Conservation (phyloP, 2,797 vertebrate genomes). For the Neostethus bicornis region DNA sequence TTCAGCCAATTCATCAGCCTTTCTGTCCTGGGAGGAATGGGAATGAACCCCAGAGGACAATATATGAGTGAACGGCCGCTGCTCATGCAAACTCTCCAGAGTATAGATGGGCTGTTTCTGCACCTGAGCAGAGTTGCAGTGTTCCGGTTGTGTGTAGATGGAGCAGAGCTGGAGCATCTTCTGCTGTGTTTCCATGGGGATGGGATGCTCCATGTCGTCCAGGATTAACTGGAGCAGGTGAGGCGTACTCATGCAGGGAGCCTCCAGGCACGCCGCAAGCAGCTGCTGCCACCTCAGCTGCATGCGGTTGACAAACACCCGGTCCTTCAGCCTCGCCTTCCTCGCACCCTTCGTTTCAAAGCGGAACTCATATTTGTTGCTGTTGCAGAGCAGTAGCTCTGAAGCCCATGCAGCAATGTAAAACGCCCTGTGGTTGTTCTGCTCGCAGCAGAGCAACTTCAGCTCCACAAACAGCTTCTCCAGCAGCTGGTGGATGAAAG, state of each 20-base stretch:
- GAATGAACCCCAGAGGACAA: conserved; percentile 20
- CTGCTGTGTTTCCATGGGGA: conserved; percentile 82
- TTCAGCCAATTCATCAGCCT: conserved; percentile 73
- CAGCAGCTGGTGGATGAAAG: conserved; percentile 84
- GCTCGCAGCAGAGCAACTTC: conserved; percentile 76
- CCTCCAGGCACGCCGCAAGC: conserved; percentile 86
- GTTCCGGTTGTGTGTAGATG: conserved; percentile 87
- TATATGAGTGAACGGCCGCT: conserved; percentile 56
- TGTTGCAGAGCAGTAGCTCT: conserved; percentile 85
- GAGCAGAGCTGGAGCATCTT: conserved; percentile 87
- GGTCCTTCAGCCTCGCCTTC: conserved; percentile 74
- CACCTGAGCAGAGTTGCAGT: conserved; percentile 36
- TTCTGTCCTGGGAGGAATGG: conserved; percentile 58
- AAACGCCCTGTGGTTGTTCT: conserved; percentile 71
- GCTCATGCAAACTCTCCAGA: conserved; percentile 86
- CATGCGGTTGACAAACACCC: conserved; percentile 82
- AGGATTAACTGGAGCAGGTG: conserved; percentile 88
- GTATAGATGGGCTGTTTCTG: conserved; percentile 83
- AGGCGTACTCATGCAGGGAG: conserved; percentile 87
- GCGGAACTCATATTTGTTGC: conserved; percentile 69
- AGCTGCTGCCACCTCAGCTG: conserved; percentile 88
- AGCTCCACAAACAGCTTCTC: conserved; percentile 88
- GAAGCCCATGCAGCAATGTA: conserved; percentile 90
- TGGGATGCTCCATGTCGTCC: conserved; percentile 87
- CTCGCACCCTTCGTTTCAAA: conserved; percentile 73